Evolutionary conservation across 2,113 vertebrate species (phyloP).

Genomic region (Phainopepla nitens): DNA sequence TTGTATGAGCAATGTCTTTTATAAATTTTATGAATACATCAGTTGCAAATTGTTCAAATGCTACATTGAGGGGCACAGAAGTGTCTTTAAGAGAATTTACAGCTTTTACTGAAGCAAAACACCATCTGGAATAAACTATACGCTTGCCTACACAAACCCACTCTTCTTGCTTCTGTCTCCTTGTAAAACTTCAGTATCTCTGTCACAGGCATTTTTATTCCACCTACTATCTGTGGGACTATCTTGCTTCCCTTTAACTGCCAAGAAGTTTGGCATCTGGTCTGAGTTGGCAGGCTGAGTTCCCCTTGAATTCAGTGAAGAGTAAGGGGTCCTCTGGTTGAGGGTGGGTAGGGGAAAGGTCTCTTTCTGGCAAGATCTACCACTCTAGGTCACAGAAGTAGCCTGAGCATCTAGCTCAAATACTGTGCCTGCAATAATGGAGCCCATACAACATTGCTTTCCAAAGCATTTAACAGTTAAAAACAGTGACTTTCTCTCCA

Average conservation of each 20-base stretch:
- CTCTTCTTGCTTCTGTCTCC: background rate
- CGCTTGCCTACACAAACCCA: constrained; percentile 40
- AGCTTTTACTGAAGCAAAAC: constrained; percentile 35
- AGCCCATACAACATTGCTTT: background rate
- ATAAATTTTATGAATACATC: background rate
- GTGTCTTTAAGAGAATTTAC: constrained; percentile 31
- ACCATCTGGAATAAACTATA: constrained; percentile 34
- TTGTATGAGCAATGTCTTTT: background rate
- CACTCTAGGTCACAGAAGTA: background rate
- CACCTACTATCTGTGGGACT: constrained; percentile 32
- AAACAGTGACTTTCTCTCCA: background rate
- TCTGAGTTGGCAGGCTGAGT: background rate
- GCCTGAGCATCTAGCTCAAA: background rate
- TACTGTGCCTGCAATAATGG: background rate
- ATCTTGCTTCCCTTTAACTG: background rate
- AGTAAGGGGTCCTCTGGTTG: background rate
- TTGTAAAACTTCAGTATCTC: constrained; percentile 2
- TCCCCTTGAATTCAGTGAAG: background rate
- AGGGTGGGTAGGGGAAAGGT: background rate
- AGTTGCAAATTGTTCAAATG: background rate
- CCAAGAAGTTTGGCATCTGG: background rate
- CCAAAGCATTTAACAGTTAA: background rate
- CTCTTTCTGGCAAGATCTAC: background rate
- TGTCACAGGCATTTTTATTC: constrained; percentile 6
- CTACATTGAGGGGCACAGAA: background rate